phyloP scores from a whole-genome alignment of 2,888 invertebrate species.

The Parascotia fuliginaria region DNA sequence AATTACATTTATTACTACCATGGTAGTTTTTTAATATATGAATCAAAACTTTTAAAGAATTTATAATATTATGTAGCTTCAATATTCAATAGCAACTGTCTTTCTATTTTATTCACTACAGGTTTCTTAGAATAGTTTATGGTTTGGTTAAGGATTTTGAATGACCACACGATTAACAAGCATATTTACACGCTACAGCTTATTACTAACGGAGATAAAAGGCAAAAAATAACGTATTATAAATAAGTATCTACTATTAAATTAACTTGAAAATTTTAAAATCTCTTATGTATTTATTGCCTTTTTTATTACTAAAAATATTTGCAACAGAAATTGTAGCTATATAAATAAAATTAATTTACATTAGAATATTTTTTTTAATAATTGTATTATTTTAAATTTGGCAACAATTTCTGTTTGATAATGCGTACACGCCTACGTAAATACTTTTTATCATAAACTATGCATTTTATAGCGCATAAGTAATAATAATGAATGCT shows the following conservation, averaged over 20 bases:
- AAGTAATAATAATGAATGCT: constrained; percentile 52
- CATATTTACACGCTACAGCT: constrained; percentile 38
- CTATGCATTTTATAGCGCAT: constrained; percentile 24
- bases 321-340: background rate
- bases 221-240: background rate
- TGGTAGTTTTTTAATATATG: background rate
- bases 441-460: constrained; percentile 6
- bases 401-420: constrained; percentile 18
- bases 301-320: constrained; percentile 2
- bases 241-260: too few relatives aligned
- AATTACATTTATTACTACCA: background rate
- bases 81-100: constrained; percentile 7
- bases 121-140: constrained; percentile 21
- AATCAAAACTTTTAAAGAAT: background rate
- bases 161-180: constrained; percentile 25
- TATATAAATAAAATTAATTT: background rate
- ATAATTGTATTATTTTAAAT: background rate
- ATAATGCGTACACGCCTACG: constrained; percentile 18
- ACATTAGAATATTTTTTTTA: background rate
- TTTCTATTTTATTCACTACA: constrained; percentile 6
- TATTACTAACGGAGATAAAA: constrained; percentile 15
- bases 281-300: background rate
- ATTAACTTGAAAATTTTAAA: too few relatives aligned
- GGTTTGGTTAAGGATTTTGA: constrained; percentile 12
- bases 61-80: background rate